Evolutionary conservation across 1,140 invertebrate species (phyloP).

Genomic region (Pachypsylla venusta): DNA sequence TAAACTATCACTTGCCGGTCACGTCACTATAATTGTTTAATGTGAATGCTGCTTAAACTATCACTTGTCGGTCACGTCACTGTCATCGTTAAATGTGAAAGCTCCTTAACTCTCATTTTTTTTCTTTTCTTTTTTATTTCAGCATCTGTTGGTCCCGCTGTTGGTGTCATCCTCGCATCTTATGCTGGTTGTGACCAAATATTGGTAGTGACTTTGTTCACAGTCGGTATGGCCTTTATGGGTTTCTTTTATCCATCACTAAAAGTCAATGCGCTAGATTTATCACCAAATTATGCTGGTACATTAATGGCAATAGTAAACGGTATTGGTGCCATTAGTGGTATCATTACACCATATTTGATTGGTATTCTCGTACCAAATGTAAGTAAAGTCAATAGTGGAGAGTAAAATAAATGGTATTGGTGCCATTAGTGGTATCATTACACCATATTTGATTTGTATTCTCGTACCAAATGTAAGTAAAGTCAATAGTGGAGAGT

Average conservation of each 20-base stretch:
- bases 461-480: slow-evolving; percentile 54
- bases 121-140: slow-evolving; percentile 26
- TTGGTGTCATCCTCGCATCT: slow-evolving; percentile 62
- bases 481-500: slow-evolving; percentile 14
- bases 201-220: slow-evolving; percentile 46
- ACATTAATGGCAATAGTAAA: slow-evolving; percentile 71
- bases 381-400: slow-evolving; percentile 34
- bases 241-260: slow-evolving; percentile 58
- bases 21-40: no score
- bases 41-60: no score
- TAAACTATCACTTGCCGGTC: no score
- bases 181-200: slow-evolving; percentile 58
- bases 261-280: slow-evolving; percentile 66
- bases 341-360: slow-evolving; percentile 60
- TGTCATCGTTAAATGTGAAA: no score
- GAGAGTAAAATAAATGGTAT: slow-evolving; percentile 46
- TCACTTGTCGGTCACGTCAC: no score
- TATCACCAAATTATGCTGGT: slow-evolving; percentile 67
- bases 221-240: slow-evolving; percentile 55
- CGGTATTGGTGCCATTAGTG: slow-evolving; percentile 63
- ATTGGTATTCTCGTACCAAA: slow-evolving; percentile 58
- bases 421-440: slow-evolving; percentile 62
- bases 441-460: slow-evolving; percentile 61
- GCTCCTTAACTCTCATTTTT: slow-evolving; percentile 6
- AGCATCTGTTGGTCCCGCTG: slow-evolving; percentile 54